A percentile compares a stretch with the other conserved stretches of the same genome.
Evolutionary conservation across 2,888 invertebrate genomes (phyloP).

Genomic region (Eupsilia transversa): DNA sequence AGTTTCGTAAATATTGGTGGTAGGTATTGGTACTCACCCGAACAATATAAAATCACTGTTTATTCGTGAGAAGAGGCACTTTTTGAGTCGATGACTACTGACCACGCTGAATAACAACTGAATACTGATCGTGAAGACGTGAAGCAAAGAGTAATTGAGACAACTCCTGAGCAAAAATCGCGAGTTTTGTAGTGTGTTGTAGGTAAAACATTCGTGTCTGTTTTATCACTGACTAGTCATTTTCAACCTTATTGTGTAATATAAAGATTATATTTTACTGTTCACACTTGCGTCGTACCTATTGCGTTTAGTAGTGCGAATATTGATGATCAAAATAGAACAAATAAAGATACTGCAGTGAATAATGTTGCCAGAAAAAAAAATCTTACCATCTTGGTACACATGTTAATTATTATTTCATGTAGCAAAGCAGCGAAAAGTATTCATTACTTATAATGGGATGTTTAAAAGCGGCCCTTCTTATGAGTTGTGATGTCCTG

Average conservation of each 20-base stretch:
- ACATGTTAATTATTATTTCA: background rate
- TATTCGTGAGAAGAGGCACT: background rate
- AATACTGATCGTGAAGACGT: slow-evolving; percentile 12
- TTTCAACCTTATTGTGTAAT: background rate
- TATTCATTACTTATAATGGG: background rate
- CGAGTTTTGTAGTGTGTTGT: background rate
- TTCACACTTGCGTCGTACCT: slow-evolving; percentile 18
- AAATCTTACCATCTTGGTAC: slow-evolving; percentile 26
- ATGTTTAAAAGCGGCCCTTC: background rate
- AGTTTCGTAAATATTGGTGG: background rate
- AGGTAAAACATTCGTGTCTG: background rate
- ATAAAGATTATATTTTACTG: slow-evolving; percentile 24
- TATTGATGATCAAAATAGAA: slow-evolving; percentile 32
- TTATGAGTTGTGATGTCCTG: background rate
- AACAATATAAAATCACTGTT: slow-evolving; percentile 25
- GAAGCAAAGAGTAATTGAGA: slow-evolving; percentile 6
- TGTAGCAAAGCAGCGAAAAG: background rate
- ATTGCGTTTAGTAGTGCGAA: slow-evolving; percentile 17
- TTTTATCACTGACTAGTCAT: background rate
- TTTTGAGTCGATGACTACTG: background rate
- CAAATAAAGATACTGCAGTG: slow-evolving; percentile 16
- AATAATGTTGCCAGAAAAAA: slow-evolving; percentile 43
- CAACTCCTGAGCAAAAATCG: slow-evolving; percentile 4
- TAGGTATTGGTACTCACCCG: slow-evolving; percentile 24
- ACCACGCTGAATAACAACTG: slow-evolving; percentile 3